These are phyloP conservation scores for Sweltsa coloradensis DNA, from an alignment of 1,140 invertebrate species.

Conservation along the genomic window DNA sequence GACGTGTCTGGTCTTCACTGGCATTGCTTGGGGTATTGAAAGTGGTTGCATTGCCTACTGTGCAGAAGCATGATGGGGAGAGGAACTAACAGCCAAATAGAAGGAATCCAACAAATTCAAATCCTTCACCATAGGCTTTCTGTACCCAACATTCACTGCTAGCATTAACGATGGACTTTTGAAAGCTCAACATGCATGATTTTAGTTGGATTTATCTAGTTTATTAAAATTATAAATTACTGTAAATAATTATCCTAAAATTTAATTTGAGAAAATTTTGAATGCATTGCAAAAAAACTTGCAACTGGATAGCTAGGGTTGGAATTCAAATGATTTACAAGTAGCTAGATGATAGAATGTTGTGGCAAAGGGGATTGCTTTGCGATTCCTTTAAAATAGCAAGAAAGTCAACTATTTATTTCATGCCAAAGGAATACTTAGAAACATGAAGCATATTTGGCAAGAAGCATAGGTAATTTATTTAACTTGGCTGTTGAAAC, in stretches of 20 bases:
- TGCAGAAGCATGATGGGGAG: constrained; percentile 13
- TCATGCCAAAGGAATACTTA: constrained; percentile 11
- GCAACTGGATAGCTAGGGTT: constrained; percentile 8
- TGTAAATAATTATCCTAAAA: neutral
- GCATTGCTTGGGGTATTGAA: no score
- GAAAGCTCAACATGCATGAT: constrained; percentile 21
- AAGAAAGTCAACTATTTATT: neutral
- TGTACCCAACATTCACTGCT: constrained; percentile 13
- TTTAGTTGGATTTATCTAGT: constrained; percentile 1
- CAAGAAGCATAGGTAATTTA: no score
- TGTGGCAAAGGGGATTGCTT: constrained; percentile 17
- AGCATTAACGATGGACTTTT: constrained; percentile 20
- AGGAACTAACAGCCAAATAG: constrained; percentile 12
- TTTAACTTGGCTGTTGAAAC: no score
- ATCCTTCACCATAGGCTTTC: constrained; percentile 16
- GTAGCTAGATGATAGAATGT: constrained; percentile 25
- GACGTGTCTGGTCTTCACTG: no score
- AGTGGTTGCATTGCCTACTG: constrained; percentile 9
- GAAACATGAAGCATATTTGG: constrained; percentile 1
- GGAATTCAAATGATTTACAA: constrained; percentile 9
- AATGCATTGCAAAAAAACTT: constrained; percentile 7
- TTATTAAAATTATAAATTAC: neutral
- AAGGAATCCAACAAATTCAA: constrained; percentile 17
- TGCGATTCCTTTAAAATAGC: neutral
- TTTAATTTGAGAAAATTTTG: neutral